Percentiles rank a stretch among this genome's conserved stretches.
Evolutionary conservation across 2,113 vertebrate species (phyloP).

Genomic region (human): GRCh38 chr1:206237501-206238000

Average conservation of each 20-base stretch:
- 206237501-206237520: neutral
- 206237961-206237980: neutral
- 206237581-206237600: neutral
- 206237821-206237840: neutral
- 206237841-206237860: neutral
- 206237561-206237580: neutral
- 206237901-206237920: neutral
- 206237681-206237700: neutral
- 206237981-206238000: neutral
- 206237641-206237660: neutral
- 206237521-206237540: neutral
- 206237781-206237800: neutral
- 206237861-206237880: neutral
- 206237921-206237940: neutral
- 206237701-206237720: neutral
- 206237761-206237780: neutral
- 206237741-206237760: neutral
- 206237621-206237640: neutral
- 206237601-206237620: constrained; percentile 28
- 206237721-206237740: neutral
- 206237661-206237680: constrained; percentile 1
- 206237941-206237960: neutral
- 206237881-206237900: neutral
- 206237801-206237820: neutral
- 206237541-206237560: neutral